Percentiles rank a stretch among this genome's conserved stretches.
These are phyloP conservation scores for Microctenopoma steveboyesi DNA, from an alignment of 2,797 vertebrate species.

Conservation along the genomic window DNA sequence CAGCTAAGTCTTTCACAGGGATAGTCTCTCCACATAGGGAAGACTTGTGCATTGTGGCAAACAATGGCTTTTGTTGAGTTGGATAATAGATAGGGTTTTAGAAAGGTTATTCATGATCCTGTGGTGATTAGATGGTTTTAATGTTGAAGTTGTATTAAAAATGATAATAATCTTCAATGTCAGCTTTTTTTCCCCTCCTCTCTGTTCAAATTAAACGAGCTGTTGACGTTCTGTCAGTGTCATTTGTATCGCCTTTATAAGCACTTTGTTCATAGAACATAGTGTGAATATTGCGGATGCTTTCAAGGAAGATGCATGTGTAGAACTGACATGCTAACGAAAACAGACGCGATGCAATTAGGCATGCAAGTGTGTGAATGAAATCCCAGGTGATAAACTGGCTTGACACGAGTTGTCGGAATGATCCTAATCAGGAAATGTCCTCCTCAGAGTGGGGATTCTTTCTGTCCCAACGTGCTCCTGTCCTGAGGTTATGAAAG, in stretches of 20 bases:
- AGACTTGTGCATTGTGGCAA: conserved; percentile 68
- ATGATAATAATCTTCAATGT: conserved; percentile 24
- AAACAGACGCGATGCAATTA: conserved; percentile 38
- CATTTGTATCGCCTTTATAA: not conserved
- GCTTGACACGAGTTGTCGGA: conserved; percentile 58
- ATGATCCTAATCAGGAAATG: conserved; percentile 65
- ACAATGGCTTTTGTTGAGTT: conserved; percentile 78
- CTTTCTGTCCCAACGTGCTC: conserved; percentile 42
- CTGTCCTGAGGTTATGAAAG: conserved; percentile 33
- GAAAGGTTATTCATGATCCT: conserved; percentile 67
- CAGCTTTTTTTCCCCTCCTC: not conserved
- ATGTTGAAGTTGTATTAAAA: conserved; percentile 57
- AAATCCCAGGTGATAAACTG: conserved; percentile 52
- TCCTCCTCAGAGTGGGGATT: conserved; percentile 25
- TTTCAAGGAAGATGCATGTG: conserved; percentile 7
- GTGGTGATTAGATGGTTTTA: conserved; percentile 55
- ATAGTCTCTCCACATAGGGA: conserved; percentile 67
- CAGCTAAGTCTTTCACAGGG: conserved; percentile 72
- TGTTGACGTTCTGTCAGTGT: conserved; percentile 4
- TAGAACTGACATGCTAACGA: conserved; percentile 23
- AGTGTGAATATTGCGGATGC: not conserved
- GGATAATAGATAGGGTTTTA: conserved; percentile 66
- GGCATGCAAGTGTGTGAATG: conserved; percentile 27
- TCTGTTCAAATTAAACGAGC: conserved; percentile 30
- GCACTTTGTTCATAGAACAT: not conserved